Evolutionary conservation across 2,113 vertebrate genomes (phyloP), one percentile per base, ranked within the genome.

Genomic region (Campylorhamphus procurvoides): DNA sequence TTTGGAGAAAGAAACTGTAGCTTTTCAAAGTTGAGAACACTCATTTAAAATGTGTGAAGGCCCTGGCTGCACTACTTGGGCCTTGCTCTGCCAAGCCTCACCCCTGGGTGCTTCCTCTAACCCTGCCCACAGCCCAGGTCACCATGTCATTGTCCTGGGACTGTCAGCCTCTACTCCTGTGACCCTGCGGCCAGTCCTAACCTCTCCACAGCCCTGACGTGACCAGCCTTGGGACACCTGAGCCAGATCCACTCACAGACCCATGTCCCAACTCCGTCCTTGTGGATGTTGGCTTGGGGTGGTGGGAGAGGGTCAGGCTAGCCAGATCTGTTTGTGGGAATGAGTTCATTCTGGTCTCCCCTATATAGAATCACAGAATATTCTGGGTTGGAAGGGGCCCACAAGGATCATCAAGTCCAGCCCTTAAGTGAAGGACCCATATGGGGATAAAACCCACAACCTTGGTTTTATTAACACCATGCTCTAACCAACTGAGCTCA

Each of bases 71-170:
- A 2, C 19, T 40, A 0, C 9, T 12, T 12, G 23, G 39, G 6
- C 29, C 39, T 47, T 84, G 33, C 47, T 42, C 18, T 75, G 27
- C 64, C 35, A 27, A 12, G 20, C 13, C 19, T 31, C 3, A 8
- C 8, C 10, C 9, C 2, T 0, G 2, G 9, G 8, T 71, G 37
- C 8, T 14, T 83, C 5, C 8, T 14, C 29, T 5, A 0, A 10
- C 7, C 31, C 77, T 75, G 35, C 29, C 19, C 9, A 6, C 12
- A 17, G 33, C 14, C 23, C 40, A 23, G 7, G 17, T 35, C 31
- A 31, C 28, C 4, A 2, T 24, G 28, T 77, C 50, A 24, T 8
- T 7, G 6, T 44, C 24, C 37, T 73, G 40, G 13, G 18, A 14
- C 39, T 31, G 8, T 40, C 68, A 68, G 42, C 23, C 50, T 12